Evolutionary conservation across 2,888 invertebrate genomes (phyloP).

Genomic region (Patella ulyssiponensis): DNA sequence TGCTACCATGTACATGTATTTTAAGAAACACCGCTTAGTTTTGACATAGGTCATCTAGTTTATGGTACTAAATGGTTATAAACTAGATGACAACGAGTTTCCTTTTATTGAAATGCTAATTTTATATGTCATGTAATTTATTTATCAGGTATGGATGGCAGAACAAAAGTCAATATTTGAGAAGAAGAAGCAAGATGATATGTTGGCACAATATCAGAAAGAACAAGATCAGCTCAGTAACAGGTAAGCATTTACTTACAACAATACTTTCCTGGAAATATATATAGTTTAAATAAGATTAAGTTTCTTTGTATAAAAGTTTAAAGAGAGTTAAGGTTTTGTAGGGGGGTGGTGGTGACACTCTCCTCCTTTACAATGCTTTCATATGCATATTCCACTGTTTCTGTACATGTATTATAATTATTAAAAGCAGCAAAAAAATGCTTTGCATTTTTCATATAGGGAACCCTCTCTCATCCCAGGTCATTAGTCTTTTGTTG

Average conservation of each 20-base stretch:
- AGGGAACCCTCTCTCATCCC: too few species aligned
- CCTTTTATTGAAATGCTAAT: too few species aligned
- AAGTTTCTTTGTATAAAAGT: neutral
- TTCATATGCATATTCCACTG: neutral
- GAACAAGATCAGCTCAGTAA: slow-evolving; percentile 99
- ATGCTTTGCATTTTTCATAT: too few species aligned
- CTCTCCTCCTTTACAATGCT: neutral
- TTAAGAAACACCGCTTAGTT: too few species aligned
- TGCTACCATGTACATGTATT: too few species aligned
- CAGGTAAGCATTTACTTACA: slow-evolving; percentile 77
- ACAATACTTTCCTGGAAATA: neutral
- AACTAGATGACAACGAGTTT: too few species aligned
- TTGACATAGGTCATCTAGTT: too few species aligned
- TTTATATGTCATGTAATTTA: too few species aligned
- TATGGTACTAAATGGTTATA: too few species aligned
- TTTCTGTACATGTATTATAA: too few species aligned
- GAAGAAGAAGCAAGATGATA: slow-evolving; percentile 97
- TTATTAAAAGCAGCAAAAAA: too few species aligned
- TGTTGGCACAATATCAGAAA: slow-evolving; percentile 96
- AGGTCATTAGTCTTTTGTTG: too few species aligned
- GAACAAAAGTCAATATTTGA: slow-evolving; percentile 98
- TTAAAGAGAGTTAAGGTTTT: neutral
- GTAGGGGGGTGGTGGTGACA: neutral
- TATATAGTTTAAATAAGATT: neutral
- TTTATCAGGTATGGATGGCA: slow-evolving; percentile 80